These are phyloP conservation scores for Opisthocomus hoazin DNA, from an alignment of 2,113 vertebrate species.

Conservation along the genomic window DNA sequence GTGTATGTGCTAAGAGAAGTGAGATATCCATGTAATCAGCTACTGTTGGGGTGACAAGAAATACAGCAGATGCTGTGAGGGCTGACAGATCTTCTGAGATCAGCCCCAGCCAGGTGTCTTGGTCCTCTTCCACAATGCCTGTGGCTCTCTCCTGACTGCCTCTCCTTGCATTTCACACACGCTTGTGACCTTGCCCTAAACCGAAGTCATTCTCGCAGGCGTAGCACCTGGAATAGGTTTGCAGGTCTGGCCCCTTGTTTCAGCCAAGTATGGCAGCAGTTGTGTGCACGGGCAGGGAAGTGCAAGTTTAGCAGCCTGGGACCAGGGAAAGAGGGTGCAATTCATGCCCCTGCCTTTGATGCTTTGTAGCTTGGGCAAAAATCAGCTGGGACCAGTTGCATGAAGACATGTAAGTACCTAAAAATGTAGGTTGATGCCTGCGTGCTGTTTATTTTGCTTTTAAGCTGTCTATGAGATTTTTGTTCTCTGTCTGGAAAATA, in stretches of 20 bases:
- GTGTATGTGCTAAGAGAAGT: not conserved
- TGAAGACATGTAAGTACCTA: not conserved
- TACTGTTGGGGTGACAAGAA: not conserved
- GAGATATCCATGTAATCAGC: not conserved
- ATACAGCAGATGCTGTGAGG: not conserved
- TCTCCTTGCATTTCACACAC: not conserved
- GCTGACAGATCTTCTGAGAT: not conserved
- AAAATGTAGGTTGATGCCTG: not conserved
- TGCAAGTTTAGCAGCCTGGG: not conserved
- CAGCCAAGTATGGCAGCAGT: not conserved
- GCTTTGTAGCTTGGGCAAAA: not conserved
- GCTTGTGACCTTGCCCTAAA: not conserved
- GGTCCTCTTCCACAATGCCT: not conserved
- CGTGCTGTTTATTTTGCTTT: not conserved
- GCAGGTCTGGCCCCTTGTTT: not conserved
- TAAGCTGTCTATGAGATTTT: not conserved
- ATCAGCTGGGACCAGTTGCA: accelerated
- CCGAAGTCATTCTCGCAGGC: not conserved
- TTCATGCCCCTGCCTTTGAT: accelerated
- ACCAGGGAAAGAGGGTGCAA: accelerated
- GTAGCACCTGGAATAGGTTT: not conserved
- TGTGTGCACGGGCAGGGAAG: not conserved
- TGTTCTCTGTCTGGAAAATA: not conserved
- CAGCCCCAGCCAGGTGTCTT: not conserved
- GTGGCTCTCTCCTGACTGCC: not conserved